phyloP scores from a whole-genome alignment of 2,797 vertebrate genomes.

The Hephaestus fuliginosus region DNA sequence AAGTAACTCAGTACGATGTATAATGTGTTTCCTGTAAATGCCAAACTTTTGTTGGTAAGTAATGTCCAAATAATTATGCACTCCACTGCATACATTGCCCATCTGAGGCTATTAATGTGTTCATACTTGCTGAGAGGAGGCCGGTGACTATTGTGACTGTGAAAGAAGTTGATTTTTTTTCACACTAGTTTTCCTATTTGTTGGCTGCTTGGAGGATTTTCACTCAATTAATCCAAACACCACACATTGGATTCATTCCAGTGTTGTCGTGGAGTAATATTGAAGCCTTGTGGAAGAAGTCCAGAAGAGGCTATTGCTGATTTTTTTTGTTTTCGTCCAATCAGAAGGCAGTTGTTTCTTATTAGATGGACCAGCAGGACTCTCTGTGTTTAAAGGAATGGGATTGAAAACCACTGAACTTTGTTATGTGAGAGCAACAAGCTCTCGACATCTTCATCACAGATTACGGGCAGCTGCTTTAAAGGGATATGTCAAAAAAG shows the following conservation, averaged over 20 bases:
- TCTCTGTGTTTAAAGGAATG: constrained; percentile 37
- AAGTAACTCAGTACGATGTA: constrained; percentile 55
- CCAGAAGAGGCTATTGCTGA: constrained; percentile 11
- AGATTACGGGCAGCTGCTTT: constrained; percentile 39
- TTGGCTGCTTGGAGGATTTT: constrained; percentile 41
- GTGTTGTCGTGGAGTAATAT: constrained; percentile 12
- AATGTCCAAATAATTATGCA: constrained; percentile 37
- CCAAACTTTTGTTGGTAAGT: constrained; percentile 43
- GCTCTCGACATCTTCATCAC: constrained; percentile 27
- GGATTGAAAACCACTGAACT: constrained; percentile 42
- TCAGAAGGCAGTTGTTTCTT: constrained; percentile 56
- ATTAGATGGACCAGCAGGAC: constrained; percentile 41
- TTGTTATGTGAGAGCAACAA: constrained; percentile 26
- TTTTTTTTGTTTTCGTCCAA: constrained; percentile 25
- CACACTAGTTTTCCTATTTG: constrained; percentile 27
- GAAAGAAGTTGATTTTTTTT: constrained; percentile 28
- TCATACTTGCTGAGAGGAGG: constrained; percentile 25
- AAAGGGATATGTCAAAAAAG: constrained; percentile 22
- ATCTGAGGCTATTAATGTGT: constrained; percentile 28
- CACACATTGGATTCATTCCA: constrained; percentile 36
- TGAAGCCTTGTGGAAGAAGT: constrained; percentile 27
- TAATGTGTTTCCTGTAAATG: constrained; percentile 57
- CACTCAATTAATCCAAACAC: constrained; percentile 37
- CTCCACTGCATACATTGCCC: constrained; percentile 2
- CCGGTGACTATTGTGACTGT: constrained; percentile 34